phyloP scores from a whole-genome alignment of 1,140 invertebrate species.

The Drosophila nasuta region DNA sequence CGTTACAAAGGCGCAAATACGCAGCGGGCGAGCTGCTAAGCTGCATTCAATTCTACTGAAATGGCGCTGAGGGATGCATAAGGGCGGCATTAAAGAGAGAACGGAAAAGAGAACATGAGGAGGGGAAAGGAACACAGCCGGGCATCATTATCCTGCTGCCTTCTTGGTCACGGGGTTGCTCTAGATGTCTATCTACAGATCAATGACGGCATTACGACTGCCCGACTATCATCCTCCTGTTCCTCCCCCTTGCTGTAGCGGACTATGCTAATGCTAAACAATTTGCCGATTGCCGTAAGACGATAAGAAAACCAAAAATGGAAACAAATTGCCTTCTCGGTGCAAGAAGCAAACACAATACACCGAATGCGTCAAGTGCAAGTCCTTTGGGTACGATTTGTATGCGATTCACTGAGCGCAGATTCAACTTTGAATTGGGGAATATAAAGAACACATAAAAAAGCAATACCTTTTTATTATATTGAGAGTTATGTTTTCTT shows the following conservation, averaged over 20 bases:
- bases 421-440: constrained; percentile 10
- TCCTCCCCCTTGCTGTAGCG: neutral
- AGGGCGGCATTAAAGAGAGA: constrained; percentile 17
- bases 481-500: no score
- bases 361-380: constrained; percentile 64
- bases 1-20: constrained; percentile 77
- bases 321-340: constrained; percentile 77
- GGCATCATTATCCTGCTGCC: constrained; percentile 66
- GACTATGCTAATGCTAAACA: constrained; percentile 77
- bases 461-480: neutral
- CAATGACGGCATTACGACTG: constrained; percentile 70
- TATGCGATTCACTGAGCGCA: constrained; percentile 52
- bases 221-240: neutral
- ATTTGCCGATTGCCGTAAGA: constrained; percentile 72
- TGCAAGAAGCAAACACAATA: constrained; percentile 67
- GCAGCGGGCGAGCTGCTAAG: constrained; percentile 77
- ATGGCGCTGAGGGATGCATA: constrained; percentile 49
- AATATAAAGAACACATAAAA: neutral
- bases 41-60: constrained; percentile 70
- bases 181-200: constrained; percentile 71
- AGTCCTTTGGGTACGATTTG: constrained; percentile 70
- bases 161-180: constrained; percentile 59
- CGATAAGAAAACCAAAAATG: constrained; percentile 81
- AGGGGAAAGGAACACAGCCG: constrained; percentile 6
- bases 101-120: constrained; percentile 1